Conservation (phyloP, 2,888 invertebrate species). For the Thysanoteuthis rhombus region DNA sequence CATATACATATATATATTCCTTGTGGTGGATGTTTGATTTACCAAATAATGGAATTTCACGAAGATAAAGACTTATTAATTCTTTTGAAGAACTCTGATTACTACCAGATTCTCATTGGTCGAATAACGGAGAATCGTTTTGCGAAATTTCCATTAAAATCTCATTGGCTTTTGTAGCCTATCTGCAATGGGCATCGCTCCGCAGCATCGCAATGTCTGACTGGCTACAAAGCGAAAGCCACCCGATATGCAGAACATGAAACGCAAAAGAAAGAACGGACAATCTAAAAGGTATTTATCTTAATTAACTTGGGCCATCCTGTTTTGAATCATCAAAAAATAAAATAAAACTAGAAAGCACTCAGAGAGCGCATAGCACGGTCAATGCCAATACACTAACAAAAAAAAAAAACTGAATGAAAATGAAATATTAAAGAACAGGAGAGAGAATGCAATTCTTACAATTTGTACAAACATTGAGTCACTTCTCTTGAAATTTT, state of each 20-base stretch:
- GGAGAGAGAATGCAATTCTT: no score
- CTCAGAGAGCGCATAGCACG: no score
- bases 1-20: no score
- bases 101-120: background rate
- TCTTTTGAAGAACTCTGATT: background rate
- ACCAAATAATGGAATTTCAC: background rate
- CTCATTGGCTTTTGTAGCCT: background rate
- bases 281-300: slow-evolving; percentile 12
- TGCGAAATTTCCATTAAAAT: slow-evolving; percentile 12
- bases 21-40: background rate
- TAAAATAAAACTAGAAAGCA: no score
- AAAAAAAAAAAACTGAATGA: no score
- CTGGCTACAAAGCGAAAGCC: background rate
- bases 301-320: background rate
- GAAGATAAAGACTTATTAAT: slow-evolving; percentile 12
- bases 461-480: no score
- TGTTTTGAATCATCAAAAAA: slow-evolving; percentile 12
- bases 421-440: no score
- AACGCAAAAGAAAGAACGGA: background rate
- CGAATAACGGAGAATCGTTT: background rate
- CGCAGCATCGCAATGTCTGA: background rate
- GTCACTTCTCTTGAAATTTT: no score
- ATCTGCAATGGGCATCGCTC: background rate
- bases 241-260: background rate
- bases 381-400: no score